Evolutionary conservation across 64 coral and sea anemone species (phyloP), one percentile per base, ranked within the genome.

Genomic region (Porites lutea): DNA sequence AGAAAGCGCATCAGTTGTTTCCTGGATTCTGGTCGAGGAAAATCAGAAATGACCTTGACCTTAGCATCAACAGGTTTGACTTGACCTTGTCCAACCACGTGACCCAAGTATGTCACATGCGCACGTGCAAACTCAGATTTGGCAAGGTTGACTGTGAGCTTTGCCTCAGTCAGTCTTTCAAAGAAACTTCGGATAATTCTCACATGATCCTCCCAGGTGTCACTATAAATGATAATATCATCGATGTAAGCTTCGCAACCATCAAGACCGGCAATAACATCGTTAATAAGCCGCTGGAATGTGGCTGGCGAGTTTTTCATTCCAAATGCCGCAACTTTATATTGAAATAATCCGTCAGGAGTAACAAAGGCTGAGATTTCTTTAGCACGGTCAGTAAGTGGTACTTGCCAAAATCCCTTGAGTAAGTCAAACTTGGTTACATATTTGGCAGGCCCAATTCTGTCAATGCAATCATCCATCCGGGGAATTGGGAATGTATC

Each of bases 1-100:
- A 93, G 60, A 88, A 83, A 89, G 16, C 86, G 86, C 66, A 89
- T 73, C 19, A 94, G 4, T 53, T 89, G 77, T 83, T 83, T 81
- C 76, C 59, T 88, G 54, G 52, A 63, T 9, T 52, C 49, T 52
- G 86, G 78, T 48, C 45, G 6, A 2, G 50, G 77, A 48, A 88
- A 89, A 13, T 75, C n/a, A n/a, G n/a, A n/a, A n/a, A n/a, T n/a
- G n/a, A n/a, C n/a, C n/a, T n/a, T n/a, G n/a, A n/a, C n/a, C n/a
- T n/a, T n/a, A n/a, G n/a, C n/a, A n/a, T n/a, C n/a, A n/a, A n/a
- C n/a, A n/a, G n/a, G n/a, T n/a, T 54, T 54, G 52, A 54, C 52
- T 54, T 54, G 52, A 54, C 52, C 52, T 9, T 54, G 70, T 73
- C 70, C 58, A 54, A 79, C 49, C 3, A 54, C 51, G 52, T 54